Base-by-base conservation (phyloP, 2,888 invertebrate species). In the Zeuzera pyrina region DNA sequence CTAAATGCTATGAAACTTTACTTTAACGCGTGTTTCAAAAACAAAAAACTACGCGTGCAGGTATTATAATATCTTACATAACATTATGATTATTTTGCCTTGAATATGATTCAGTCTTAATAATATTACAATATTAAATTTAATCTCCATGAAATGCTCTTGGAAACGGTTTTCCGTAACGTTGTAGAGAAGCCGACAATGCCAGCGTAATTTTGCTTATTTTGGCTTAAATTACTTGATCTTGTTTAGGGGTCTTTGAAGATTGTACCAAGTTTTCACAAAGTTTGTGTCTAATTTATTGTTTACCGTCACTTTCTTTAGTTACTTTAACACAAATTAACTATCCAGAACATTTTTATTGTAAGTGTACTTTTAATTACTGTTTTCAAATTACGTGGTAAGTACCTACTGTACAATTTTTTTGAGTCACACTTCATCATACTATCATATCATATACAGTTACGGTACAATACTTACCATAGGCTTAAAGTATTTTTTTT, bases 231-330 rank as follows among this genome's bases (percentile, higher is more conserved):
- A 77, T 78, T 73, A 71, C 73, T 77, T 73, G 72, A 79, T 78
- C 73, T 74, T 69, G 70, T 74, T 78, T 76, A 74, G 69, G 65
- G 60, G 58, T 53, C 69, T 77, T 79, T 73, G 77, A 73, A 78
- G 70, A 74, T 74, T 70, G 65, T 66, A 65, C 68, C 55, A 69
- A 76, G 71, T 76, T 78, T 71, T 66, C 63, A 37, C 61, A 65
- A 74, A 79, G 65, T 77, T 77, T 73, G 59, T 57, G 65, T 68
- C 64, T 77, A 74, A 78, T 78, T 81, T 76, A 76, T 77, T 77
- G 74, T 77, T 72, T 72, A 70, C 59, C 59, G 62, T 71, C 70
- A 68, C 68, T 68, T 59, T 68, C 63, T 70, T 63, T 56, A 61
- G 65, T 71, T 67, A 69, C 65, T 70, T 67, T 64, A 59, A 59